Base-by-base conservation (phyloP, 1,140 invertebrate species). In the Arctopsyche grandis region DNA sequence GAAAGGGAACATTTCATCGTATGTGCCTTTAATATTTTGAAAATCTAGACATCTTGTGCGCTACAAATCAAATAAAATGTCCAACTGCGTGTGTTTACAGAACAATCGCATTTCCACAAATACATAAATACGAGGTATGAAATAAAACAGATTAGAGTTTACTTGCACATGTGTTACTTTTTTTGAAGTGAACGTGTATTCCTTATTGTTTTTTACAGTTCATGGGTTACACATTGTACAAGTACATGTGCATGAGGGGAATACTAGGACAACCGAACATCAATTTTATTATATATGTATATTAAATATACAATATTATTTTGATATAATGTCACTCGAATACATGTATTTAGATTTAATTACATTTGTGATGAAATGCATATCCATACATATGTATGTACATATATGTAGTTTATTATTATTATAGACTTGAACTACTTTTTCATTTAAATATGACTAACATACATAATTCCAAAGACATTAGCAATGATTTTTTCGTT, bases 181-280 rank as follows among this genome's bases (percentile, higher is more conserved):
- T 63, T 76, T 24, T 56, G 9, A 14, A 29, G 29, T n/a, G 69
- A 73, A 73, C 69, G 44, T 73, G 43, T 52, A 48, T 73, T 74
- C 16, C 71, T 74, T 38, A 76, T 76, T 76, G 74, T 76, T 76
- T 76, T 75, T 76, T 76, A 76, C 10, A 76, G 58, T 43, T 63
- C 74, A 76, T 63, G 74, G 74, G 56, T 76, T 76, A 76, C 74
- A 76, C 48, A 76, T 76, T 76, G 26, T 74, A 24, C 48, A 19
- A 22, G 71, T 56, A 74, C 44, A 74, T 56, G 24, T 46, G 24
- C 9, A 16, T 22, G 21, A 5, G 71, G 69, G 71, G 71, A 74
- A 7, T 4, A 71, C 16, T 66, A 10, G 43, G 60, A 38, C 29
- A 38, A 16, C 10, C 21, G 14, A 4, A 58, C n/a, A n/a, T n/a